Base-by-base conservation (phyloP, 2,888 invertebrate species). In the Rhamnusium bicolor region DNA sequence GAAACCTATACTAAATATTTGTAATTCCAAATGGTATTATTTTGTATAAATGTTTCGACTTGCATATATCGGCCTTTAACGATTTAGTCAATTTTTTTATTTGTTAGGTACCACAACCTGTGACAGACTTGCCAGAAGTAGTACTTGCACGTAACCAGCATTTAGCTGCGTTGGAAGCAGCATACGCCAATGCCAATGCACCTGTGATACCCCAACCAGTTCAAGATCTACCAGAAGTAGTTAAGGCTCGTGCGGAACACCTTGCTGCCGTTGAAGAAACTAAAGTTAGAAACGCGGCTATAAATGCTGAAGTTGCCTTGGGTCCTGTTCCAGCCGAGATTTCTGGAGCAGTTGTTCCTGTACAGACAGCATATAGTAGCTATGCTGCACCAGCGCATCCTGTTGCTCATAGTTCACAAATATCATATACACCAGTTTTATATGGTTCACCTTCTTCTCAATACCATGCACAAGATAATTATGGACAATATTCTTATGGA, bases 401-500 rank as follows among this genome's bases (percentile, higher is more conserved):
- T 12, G 76, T 83, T 14, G 82, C 84, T 6, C 77, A 82, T 29
- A 78, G 81, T 4, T 77, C 83, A 5, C 76, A 79, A 66, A 54
- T 81, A 14, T 74, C 80, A 8, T 84, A 84, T 68, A 75, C 80
- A 40, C 83, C 83, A 14, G 81, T 71, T 7, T 51, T 72, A 18
- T 27, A 47, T 2, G 29, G 69, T 21, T 19, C 73, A 16, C 56
- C 18, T 3, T 69, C 76, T 14, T 75, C 82, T 3, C 89, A 89
- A 71, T 89, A 89, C 80, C 90, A 91, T 81, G 86, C 89, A 8
- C 90, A 91, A 82, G 90, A 91, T 78, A 73, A 73, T 71, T 81
- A 90, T 46, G 91, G 91, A 7, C 90, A 90, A 79, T 91, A 91
- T 85, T 88, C 89, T 72, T 91, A 91, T 83, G 93, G 92, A 24